phyloP scores from a whole-genome alignment of 2,113 vertebrate genomes.

The Rhinolophus sinicus region DNA sequence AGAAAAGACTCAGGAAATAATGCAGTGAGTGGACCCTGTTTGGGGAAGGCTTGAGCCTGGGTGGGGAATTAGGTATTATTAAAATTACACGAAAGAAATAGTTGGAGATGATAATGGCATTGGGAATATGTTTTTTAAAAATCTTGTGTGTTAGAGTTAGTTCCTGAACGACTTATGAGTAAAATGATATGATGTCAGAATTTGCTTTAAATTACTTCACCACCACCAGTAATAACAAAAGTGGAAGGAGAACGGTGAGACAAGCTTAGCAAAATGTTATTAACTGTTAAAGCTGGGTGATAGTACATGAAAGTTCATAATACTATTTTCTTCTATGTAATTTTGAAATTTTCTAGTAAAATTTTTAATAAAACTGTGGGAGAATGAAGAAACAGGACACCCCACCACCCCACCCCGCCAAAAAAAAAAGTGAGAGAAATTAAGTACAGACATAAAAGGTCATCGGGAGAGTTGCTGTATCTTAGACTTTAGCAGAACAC shows the following conservation, averaged over 20 bases:
- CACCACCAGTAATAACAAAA: background rate
- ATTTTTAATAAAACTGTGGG: background rate
- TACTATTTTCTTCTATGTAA: background rate
- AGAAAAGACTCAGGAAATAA: background rate
- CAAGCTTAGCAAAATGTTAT: background rate
- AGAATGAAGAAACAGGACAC: background rate
- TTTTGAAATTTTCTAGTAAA: constrained; percentile 17
- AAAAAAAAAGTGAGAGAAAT: background rate
- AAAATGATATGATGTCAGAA: background rate
- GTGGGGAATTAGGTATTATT: background rate
- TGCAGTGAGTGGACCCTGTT: background rate
- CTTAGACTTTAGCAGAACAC: background rate
- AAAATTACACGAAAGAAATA: constrained; percentile 4
- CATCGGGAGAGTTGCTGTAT: background rate
- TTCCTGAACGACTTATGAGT: background rate
- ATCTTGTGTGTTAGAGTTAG: background rate
- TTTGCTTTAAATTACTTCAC: constrained; percentile 4
- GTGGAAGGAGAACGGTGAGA: background rate
- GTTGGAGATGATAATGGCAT: background rate
- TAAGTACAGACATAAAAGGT: background rate
- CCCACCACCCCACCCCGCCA: rapidly evolving
- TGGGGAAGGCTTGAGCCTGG: background rate
- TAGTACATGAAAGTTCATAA: background rate
- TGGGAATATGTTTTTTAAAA: background rate
- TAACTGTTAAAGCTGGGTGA: constrained; percentile 9